Evolutionary conservation across 1,140 invertebrate species (phyloP), one percentile per base, ranked within the genome.

Genomic region (Drosophila novamexicana): DNA sequence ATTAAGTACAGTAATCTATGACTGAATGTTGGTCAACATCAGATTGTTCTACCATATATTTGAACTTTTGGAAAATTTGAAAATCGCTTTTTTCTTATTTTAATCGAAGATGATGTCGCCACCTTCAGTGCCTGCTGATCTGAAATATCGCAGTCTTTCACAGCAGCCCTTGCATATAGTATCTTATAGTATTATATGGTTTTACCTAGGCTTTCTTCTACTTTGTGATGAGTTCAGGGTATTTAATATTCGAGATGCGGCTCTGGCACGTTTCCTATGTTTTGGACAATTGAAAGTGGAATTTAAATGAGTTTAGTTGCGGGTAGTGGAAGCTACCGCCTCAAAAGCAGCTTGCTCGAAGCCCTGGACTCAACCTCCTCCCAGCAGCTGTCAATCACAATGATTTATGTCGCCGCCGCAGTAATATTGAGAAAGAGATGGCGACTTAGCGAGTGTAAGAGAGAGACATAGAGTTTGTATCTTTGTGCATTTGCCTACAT

Each of bases 291-390:
- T 88, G 77, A 69, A 83, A 75, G 64, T 89, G 84, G 77, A 90
- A 90, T 90, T 90, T 90, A 90, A 86, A 90, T 90, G 86, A 86
- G 82, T 75, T 86, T 77, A 88, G 79, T 82, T 90, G 82, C 83
- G 83, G 85, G 82, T 77, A 78, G 56, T 66, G 62, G 71, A 68
- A 44, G 50, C 72, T 54, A 45, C 68, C 56, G 53, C 66, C 69
- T 53, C 52, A 34, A 53, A 58, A 50, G 34, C 44, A 47, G 63
- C 44, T 10, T 54, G 14, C 45, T 12, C 58, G 29, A 18, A 49
- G 47, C 45, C 40, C 32, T 58, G n/a, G 37, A 39, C 50, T 69
- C 73, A 65, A 76, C 37, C 37, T 79, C 71, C 66, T 75, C 74
- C 65, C 67, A 72, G 74, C 77, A 73, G 82, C 88, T 91, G 88